These are phyloP conservation scores for Carassius auratus DNA, from an alignment of 2,113 vertebrate species.

Conservation along the genomic window DNA sequence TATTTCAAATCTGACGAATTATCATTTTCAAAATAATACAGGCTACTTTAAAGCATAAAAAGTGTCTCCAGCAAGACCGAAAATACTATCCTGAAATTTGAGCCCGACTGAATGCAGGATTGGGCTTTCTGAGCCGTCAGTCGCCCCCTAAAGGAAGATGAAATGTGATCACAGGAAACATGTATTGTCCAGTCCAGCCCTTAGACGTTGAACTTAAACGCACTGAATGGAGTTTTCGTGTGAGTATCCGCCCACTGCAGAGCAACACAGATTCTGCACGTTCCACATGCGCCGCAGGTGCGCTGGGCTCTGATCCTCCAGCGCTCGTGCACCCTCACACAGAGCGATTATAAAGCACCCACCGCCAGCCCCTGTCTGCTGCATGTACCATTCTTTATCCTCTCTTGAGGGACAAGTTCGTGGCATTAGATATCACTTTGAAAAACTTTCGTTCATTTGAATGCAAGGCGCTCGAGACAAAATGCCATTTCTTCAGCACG, in stretches of 20 bases:
- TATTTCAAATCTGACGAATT: neutral
- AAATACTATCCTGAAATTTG: neutral
- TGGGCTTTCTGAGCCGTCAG: neutral
- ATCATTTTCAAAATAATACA: neutral
- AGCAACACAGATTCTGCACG: constrained; percentile 71
- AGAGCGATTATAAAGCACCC: neutral
- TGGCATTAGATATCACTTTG: neutral
- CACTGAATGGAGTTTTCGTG: neutral
- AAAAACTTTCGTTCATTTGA: neutral
- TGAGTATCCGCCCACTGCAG: constrained; percentile 16
- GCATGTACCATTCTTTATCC: neutral
- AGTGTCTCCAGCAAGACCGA: neutral
- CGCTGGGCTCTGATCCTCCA: neutral
- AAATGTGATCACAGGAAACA: neutral
- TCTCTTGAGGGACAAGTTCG: neutral
- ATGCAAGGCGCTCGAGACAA: neutral
- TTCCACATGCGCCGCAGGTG: constrained; percentile 56
- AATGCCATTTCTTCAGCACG: constrained; percentile 79
- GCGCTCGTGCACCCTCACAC: neutral
- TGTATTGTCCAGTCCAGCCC: neutral
- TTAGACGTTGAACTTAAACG: neutral
- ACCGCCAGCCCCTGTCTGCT: neutral
- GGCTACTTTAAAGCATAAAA: neutral
- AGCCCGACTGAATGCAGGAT: neutral
- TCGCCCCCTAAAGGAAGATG: neutral